phyloP scores from a whole-genome alignment of 2,113 vertebrate genomes.

The Cochlearius cochlearius region DNA sequence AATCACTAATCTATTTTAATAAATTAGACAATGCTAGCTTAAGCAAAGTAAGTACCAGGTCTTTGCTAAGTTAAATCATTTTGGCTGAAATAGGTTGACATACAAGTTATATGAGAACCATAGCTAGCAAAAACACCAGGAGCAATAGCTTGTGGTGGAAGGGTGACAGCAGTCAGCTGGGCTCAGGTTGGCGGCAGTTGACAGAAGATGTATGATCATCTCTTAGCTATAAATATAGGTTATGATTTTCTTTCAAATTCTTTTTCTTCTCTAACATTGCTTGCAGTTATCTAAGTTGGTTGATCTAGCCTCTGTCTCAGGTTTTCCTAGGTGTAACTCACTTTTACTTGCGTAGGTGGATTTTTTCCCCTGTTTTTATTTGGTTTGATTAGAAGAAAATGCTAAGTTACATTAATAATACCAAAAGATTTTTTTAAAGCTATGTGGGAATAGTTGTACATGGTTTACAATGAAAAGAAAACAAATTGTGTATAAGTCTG shows the following conservation, averaged over 20 bases:
- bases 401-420: not conserved
- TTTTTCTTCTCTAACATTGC: not conserved
- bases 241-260: not conserved
- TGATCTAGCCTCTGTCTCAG: not conserved
- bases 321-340: not conserved
- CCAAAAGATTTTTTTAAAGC: not conserved
- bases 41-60: not conserved
- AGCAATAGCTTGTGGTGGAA: not conserved
- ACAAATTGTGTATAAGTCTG: accelerated
- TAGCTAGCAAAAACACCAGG: not conserved
- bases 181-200: not conserved
- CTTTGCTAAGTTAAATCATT: not conserved
- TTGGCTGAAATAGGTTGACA: not conserved
- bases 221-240: not conserved
- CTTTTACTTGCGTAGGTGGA: not conserved
- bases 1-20: not conserved
- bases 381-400: not conserved
- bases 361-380: not conserved
- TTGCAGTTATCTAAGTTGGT: not conserved
- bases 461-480: not conserved
- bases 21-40: not conserved
- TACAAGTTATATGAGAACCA: not conserved
- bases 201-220: not conserved
- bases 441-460: not conserved
- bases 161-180: not conserved